phyloP scores from a whole-genome alignment of 2,797 vertebrate genomes.

The Rhincodon typus region DNA sequence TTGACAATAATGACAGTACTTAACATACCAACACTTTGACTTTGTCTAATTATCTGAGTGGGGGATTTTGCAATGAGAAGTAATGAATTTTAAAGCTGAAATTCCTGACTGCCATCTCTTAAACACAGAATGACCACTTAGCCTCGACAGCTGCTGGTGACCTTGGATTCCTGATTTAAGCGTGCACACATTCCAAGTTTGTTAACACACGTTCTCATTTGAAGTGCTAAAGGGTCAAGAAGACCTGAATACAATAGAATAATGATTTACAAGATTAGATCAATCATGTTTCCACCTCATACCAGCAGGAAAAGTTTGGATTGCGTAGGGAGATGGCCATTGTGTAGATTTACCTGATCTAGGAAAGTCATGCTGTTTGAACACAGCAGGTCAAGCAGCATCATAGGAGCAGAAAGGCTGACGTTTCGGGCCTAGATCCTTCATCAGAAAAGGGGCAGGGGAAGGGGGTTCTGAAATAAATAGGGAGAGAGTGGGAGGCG shows the following conservation, averaged over 20 bases:
- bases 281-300: background rate
- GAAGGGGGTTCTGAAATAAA: too few species aligned
- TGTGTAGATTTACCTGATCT: background rate
- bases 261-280: background rate
- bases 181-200: background rate
- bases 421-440: too few species aligned
- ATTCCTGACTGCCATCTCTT: background rate
- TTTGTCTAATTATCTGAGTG: conserved; percentile 11
- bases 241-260: background rate
- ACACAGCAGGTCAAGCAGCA: too few species aligned
- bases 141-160: background rate
- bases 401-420: too few species aligned
- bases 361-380: background rate
- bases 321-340: background rate
- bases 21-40: background rate
- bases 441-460: too few species aligned
- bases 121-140: conserved; percentile 22
- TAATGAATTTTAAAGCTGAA: background rate
- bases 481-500: too few species aligned
- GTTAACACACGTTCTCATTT: background rate
- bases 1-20: conserved; percentile 14
- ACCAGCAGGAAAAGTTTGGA: background rate
- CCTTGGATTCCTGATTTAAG: conserved; percentile 5
- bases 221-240: background rate
- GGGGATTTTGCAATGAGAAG: background rate